These are phyloP conservation scores for Hyperopisus bebe DNA, from an alignment of 2,113 vertebrate species.

Conservation along the genomic window DNA sequence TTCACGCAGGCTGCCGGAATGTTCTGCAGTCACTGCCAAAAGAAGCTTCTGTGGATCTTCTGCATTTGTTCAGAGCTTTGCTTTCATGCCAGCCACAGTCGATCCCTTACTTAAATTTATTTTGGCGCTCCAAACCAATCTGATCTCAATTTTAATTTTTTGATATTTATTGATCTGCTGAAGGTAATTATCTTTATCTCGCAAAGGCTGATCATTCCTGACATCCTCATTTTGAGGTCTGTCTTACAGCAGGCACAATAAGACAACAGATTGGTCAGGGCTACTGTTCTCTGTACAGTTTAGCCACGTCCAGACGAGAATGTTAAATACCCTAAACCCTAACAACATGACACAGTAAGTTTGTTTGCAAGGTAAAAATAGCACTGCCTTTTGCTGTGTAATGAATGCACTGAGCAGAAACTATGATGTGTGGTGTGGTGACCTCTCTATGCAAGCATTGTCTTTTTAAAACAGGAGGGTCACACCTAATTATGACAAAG, in stretches of 20 bases:
- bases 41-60: not conserved
- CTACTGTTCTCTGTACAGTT: not conserved
- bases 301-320: not conserved
- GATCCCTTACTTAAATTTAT: not conserved
- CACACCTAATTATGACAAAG: constrained; percentile 63
- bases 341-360: not conserved
- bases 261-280: not conserved
- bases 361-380: not conserved
- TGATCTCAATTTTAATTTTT: not conserved
- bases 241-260: not conserved
- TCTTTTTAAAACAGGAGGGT: constrained; percentile 51
- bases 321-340: not conserved
- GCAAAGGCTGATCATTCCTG: not conserved
- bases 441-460: not conserved
- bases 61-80: not conserved
- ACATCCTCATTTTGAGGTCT: not conserved
- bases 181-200: not conserved
- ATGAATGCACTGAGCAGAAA: not conserved
- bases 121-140: not conserved
- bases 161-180: not conserved
- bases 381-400: not conserved
- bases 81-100: not conserved
- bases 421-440: not conserved
- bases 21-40: not conserved
- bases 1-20: not conserved